Evolutionary conservation across 2,797 vertebrate species (phyloP), one percentile per base, ranked within the genome.

Genomic region (Meda fulgida): DNA sequence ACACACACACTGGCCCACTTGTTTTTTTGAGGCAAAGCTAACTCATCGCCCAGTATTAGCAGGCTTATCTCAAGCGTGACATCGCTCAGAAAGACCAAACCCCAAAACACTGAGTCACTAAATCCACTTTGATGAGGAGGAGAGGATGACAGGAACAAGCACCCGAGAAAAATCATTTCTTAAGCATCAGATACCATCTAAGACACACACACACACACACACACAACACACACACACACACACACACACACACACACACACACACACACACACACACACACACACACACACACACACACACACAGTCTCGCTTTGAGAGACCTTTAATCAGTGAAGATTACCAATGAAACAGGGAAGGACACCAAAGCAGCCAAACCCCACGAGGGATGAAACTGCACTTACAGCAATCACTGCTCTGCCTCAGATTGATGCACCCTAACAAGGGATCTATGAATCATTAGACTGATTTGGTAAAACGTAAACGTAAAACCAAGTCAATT

Each of bases 51-150:
- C 69, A 23, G 53, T 29, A 63, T 82, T 82, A 73, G 38, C 10
- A 14, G 75, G 29, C 43, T 76, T 43, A 76, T 83, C 81, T 65
- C 21, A 83, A 77, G 72, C 43, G 63, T 83, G 70, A 75, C 81
- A 73, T 63, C 40, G 40, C 40, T 31, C 26, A 48, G 38, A 83
- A 65, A 75, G 38, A 63, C 55, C 21, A 51, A 83, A 83, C 81
- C 70, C 31, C 81, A 55, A 67, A 83, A 83, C 81, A 83, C 60
- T 83, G 81, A 83, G 31, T 83, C 81, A 83, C 81, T 66, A 76
- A 83, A 83, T 83, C 81, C 72, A 48, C 71, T 66, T 34, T 83
- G 46, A 83, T 40, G 71, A 75, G 71, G 43, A 70, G n/a, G 67
- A 71, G 67, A 81, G n/a, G 67, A 81, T 81, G 80, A 34, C 71